A percentile compares a stretch with the other conserved stretches of the same genome.
These are phyloP conservation scores for Heliopora coerulea DNA, from an alignment of 92 coral and sea anemone genomes.

Conservation along the genomic window DNA sequence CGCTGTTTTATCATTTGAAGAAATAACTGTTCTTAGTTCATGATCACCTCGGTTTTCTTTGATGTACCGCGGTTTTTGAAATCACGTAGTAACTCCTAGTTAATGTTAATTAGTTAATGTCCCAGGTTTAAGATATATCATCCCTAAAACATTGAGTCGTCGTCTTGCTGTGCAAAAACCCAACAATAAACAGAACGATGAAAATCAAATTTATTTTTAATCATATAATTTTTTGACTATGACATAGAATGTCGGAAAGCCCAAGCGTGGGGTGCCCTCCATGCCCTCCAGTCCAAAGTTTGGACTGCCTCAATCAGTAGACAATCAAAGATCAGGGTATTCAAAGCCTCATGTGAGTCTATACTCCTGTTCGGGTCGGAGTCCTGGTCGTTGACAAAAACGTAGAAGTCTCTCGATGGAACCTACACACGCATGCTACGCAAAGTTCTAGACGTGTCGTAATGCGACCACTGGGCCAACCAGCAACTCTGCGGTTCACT, in stretches of 20 bases:
- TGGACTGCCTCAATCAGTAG: conserved; percentile 1
- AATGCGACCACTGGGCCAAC: conserved; percentile 39
- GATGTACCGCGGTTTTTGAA: too few relatives aligned
- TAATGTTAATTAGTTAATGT: too few relatives aligned
- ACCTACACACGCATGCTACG: conserved; percentile 48
- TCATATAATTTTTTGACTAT: too few relatives aligned
- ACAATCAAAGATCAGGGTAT: conserved; percentile 17
- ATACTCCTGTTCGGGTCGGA: conserved; percentile 22
- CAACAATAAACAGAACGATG: too few relatives aligned
- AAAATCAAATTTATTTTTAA: too few relatives aligned
- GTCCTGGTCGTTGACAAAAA: conserved; percentile 21
- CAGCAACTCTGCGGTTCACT: conserved; percentile 34
- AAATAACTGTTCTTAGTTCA: too few relatives aligned
- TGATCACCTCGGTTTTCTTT: too few relatives aligned
- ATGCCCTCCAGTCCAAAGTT: conserved; percentile 11
- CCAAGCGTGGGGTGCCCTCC: conserved; percentile 21
- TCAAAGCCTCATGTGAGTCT: neutral
- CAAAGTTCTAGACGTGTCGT: conserved; percentile 19
- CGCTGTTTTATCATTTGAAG: too few relatives aligned
- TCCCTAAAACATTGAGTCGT: too few relatives aligned
- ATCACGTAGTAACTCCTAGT: too few relatives aligned
- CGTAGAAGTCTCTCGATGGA: conserved; percentile 47
- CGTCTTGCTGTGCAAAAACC: too few relatives aligned
- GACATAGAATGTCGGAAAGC: conserved; percentile 28
- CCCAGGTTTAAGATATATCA: too few relatives aligned